Evolutionary conservation across 1,140 invertebrate genomes (phyloP), one percentile per base, ranked within the genome.

Genomic region (Drosophila sturtevanti): DNA sequence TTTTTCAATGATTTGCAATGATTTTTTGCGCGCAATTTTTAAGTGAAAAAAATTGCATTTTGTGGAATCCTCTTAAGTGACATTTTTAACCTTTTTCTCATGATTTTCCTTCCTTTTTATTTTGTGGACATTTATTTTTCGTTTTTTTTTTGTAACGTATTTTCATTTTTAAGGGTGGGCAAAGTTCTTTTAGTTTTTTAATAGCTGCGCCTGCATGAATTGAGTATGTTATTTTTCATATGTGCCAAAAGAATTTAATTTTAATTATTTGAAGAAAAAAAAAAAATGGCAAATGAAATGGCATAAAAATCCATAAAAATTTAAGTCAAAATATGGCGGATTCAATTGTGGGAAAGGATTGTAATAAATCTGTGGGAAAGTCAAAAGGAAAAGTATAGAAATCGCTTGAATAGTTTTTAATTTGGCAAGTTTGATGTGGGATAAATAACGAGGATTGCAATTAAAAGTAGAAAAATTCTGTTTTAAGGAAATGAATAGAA

Each of bases 1-100:
- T 48, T 48, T 48, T 10, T 18, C 41, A 48, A 48, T 48, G 41
- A 63, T 58, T 68, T 72, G 12, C 14, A n/a, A 21, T 52, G 37
- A 55, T 18, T 63, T n/a, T 77, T 68, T 68, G 76, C 72, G 81
- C 81, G 77, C 78, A 70, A 65, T 77, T 82, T 85, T 59, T 71
- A 84, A 84, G 76, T 54, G 16, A 52, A 59, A 5, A 59, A 55
- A 35, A 68, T 72, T 68, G 58, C 59, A n/a, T 21, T 9, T n/a
- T n/a, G n/a, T 41, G 22, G 52, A 81, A 86, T 87, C 84, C 48
- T 77, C 79, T 84, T 80, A 84, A 74, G 72, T 89, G 84, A 89
- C 84, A 84, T 87, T 86, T n/a, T 80, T 87, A 87, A 87, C 84
- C 84, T 87, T 72, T 31, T 89, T 79, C 63, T 68, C 59, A 61